Conservation (phyloP, 2,797 vertebrate genomes). For the Chiropotes sagulatus region DNA sequence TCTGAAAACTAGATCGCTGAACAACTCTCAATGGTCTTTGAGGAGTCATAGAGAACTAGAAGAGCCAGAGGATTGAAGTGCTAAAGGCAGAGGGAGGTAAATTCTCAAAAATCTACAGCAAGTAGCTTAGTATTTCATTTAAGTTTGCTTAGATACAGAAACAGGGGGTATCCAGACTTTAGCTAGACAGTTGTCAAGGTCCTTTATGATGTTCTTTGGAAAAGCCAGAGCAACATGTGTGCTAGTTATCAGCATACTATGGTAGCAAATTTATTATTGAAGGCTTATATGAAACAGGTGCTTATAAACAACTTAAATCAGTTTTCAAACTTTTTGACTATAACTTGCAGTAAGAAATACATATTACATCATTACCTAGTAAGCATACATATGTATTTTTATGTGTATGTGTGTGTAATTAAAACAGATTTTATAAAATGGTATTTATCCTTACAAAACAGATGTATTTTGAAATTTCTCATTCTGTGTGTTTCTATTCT, state of each 20-base stretch:
- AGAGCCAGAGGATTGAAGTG: background rate
- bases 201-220: background rate
- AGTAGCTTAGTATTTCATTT: background rate
- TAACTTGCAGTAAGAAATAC: background rate
- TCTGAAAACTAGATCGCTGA: slow-evolving; percentile 13
- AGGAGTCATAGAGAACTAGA: background rate
- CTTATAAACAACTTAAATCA: background rate
- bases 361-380: background rate
- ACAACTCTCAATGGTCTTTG: background rate
- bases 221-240: background rate
- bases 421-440: background rate
- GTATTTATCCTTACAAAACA: background rate
- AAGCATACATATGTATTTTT: background rate
- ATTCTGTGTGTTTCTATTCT: background rate
- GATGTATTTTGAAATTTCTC: background rate
- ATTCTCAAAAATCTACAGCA: background rate
- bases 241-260: background rate
- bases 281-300: background rate
- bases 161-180: background rate
- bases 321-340: background rate
- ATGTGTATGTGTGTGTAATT: background rate
- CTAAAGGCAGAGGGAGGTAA: background rate
- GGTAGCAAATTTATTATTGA: background rate
- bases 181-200: background rate
- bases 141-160: background rate